These are phyloP conservation scores for Petroica traversi DNA, from an alignment of 2,113 vertebrate genomes.

Conservation along the genomic window DNA sequence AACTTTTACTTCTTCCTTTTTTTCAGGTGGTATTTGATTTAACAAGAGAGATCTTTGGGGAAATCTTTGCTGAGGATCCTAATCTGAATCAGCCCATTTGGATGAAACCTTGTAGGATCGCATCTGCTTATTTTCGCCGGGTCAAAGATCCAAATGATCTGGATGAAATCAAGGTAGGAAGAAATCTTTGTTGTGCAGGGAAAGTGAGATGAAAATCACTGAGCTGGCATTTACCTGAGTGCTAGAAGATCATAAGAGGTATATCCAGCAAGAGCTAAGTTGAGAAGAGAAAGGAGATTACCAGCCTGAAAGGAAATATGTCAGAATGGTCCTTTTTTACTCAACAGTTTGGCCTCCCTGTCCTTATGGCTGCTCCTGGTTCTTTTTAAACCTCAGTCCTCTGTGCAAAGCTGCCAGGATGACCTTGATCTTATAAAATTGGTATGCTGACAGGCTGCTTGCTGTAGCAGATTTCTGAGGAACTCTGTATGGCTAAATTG, in stretches of 20 bases:
- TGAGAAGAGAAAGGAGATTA: not conserved
- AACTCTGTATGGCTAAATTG: not conserved
- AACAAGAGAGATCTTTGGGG: conserved; percentile 92
- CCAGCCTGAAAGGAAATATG: not conserved
- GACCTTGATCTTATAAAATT: conserved; percentile 9
- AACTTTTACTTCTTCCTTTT: conserved; percentile 24
- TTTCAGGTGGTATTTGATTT: conserved; percentile 91
- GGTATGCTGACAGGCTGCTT: not conserved
- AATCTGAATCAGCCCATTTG: conserved; percentile 87
- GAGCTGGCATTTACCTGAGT: not conserved
- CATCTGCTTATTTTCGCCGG: conserved; percentile 82
- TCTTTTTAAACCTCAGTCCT: conserved; percentile 16
- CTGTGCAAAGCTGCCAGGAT: not conserved
- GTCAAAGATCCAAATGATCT: conserved; percentile 83
- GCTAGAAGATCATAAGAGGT: not conserved
- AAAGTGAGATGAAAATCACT: not conserved
- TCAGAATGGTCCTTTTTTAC: not conserved
- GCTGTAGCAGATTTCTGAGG: conserved; percentile 2
- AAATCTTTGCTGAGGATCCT: conserved; percentile 91
- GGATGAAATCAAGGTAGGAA: conserved; percentile 85
- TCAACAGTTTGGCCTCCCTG: not conserved
- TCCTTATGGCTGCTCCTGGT: not conserved
- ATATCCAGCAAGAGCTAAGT: not conserved
- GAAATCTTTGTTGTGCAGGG: not conserved
- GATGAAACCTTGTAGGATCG: conserved; percentile 85